Base-by-base conservation (phyloP, 1,140 invertebrate genomes). In the Lasioglossum albipes region DNA sequence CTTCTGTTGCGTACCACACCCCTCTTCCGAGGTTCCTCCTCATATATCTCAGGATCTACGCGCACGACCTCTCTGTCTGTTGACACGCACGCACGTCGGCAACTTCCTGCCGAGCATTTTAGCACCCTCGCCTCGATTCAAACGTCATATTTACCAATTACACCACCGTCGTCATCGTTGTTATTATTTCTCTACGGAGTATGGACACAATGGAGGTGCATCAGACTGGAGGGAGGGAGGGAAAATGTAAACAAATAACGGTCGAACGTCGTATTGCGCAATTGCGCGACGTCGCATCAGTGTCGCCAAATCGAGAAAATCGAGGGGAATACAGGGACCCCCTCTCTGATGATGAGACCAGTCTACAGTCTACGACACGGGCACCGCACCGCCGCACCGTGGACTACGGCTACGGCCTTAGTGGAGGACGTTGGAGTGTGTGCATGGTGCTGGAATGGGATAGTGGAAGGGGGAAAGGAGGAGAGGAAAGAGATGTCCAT, bases 1-100 rank as follows among this genome's bases (percentile, higher is more conserved):
- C 36, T 36, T 36, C 36, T 36, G 3, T 36, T 52, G 41, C 45
- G 67, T 45, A 75, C 62, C 79, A 66, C 20, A 27, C 45, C 66
- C 70, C 70, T 77, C 57, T 49, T 12, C 45, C 41, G 57, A 16
- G 27, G 49, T 62, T 61, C 20, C 54, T 71, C 9, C 6, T 62
- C 27, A 20, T 77, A 22, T 27, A 61, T 61, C 22, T 16, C 42
- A 52, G 20, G 18, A 18, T 27, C 1, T 20, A 13, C 59, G n/a
- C 27, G 66, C 42, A 36, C 45, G n/a, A 52, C 7, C 22, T 52
- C 9, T 66, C 36, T 22, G 27, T 65, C 57, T 27, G 57, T 10
- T 7, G 13, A 36, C 31, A 73, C 27, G 31, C 27, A 22, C 22
- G 59, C 36, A 42, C 45, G n/a, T 84, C 9, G 49, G 5, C 70